Conservation (phyloP, 1,140 invertebrate genomes). For the Frieseomelitta varia region DNA sequence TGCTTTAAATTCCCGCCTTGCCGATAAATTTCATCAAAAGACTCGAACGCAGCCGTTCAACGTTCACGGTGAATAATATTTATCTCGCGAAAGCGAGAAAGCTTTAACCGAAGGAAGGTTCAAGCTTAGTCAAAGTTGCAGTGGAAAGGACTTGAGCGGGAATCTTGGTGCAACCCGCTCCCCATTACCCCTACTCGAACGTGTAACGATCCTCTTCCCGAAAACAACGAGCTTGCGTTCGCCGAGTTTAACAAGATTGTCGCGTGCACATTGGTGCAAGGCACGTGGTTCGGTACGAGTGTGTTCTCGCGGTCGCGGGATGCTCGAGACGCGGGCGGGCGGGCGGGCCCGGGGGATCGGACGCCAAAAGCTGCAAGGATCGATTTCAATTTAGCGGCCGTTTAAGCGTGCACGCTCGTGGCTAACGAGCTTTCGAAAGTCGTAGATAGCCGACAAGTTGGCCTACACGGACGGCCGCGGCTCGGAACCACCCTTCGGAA, state of each 20-base stretch:
- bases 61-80: too few relatives aligned
- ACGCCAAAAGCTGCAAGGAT: conserved; percentile 71
- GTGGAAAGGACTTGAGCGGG: neutral
- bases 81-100: neutral
- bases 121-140: neutral
- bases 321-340: conserved; percentile 46
- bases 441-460: conserved; percentile 81
- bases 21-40: too few relatives aligned
- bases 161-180: neutral
- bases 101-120: neutral
- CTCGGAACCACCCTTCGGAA: conserved; percentile 65
- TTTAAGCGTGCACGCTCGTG: conserved; percentile 78
- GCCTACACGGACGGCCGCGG: conserved; percentile 62
- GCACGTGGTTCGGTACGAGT: conserved; percentile 52
- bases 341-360: conserved; percentile 61
- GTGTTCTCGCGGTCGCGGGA: conserved; percentile 52
- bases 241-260: conserved; percentile 56
- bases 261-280: conserved; percentile 64
- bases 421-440: conserved; percentile 82
- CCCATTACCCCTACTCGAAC: neutral
- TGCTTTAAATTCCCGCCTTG: too few relatives aligned
- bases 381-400: conserved; percentile 82
- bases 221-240: conserved; percentile 31
- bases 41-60: too few relatives aligned
- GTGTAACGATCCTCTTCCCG: conserved; percentile 1